These are phyloP conservation scores for Drosophila repletoides DNA, from an alignment of 1,140 invertebrate species.

Conservation along the genomic window DNA sequence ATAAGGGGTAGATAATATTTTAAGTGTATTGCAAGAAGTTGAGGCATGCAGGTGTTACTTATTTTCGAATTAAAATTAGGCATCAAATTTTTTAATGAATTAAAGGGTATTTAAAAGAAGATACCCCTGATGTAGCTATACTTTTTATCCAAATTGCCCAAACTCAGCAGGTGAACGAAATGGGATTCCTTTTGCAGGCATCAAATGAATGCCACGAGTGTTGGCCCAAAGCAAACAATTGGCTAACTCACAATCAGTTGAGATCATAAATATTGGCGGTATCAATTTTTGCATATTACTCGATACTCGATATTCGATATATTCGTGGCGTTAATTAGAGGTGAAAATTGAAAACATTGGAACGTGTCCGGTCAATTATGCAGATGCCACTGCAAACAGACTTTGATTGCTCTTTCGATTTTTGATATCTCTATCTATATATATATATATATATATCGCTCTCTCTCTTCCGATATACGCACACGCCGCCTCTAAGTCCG, in stretches of 20 bases:
- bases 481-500: neutral
- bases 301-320: constrained; percentile 34
- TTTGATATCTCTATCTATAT: no score
- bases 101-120: neutral
- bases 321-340: constrained; percentile 70
- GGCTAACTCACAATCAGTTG: constrained; percentile 4
- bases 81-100: no score
- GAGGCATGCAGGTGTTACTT: no score
- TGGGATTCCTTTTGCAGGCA: neutral
- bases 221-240: constrained; percentile 9
- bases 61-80: no score
- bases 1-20: no score
- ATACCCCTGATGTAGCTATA: no score
- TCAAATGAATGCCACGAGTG: constrained; percentile 1
- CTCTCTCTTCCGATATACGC: no score
- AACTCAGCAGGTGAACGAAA: neutral
- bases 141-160: neutral
- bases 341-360: constrained; percentile 75
- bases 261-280: constrained; percentile 60
- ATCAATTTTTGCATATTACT: constrained; percentile 59
- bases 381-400: constrained; percentile 63
- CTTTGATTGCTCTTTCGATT: constrained; percentile 2
- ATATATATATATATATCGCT: constrained; percentile 1
- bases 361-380: constrained; percentile 70
- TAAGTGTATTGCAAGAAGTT: no score